Percentiles rank a stretch among this genome's conserved stretches.
These are phyloP conservation scores for Phylloscopus whistleri DNA, from an alignment of 2,113 vertebrate genomes.

Conservation along the genomic window DNA sequence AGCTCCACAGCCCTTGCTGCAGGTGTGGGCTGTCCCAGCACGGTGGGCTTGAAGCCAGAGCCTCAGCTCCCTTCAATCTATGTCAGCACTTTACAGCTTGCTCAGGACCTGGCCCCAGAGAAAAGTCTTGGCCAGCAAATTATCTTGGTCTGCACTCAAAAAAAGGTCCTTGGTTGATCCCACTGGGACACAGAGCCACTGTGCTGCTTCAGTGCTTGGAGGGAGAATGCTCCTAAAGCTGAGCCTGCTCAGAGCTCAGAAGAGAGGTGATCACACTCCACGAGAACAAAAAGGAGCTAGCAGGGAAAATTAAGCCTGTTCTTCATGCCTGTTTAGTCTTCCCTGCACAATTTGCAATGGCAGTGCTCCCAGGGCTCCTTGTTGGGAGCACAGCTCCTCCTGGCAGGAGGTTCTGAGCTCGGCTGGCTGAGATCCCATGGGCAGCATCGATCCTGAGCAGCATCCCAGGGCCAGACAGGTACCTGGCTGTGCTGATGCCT, in stretches of 20 bases:
- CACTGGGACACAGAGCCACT: not conserved
- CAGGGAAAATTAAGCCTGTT: accelerated
- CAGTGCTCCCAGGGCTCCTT: not conserved
- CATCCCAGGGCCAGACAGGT: not conserved
- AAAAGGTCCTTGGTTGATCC: not conserved
- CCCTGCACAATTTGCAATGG: not conserved
- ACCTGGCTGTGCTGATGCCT: not conserved
- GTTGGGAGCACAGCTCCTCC: not conserved
- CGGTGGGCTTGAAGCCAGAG: not conserved
- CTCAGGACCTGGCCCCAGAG: not conserved
- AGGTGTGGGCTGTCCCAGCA: not conserved
- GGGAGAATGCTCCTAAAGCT: not conserved
- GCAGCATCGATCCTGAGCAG: not conserved
- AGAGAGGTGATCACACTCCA: not conserved
- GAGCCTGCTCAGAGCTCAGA: not conserved
- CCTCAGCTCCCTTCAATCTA: not conserved
- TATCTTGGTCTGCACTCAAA: not conserved
- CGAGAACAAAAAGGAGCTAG: not conserved
- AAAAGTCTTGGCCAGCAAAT: not conserved
- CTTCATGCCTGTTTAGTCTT: not conserved
- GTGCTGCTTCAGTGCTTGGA: not conserved
- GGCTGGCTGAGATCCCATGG: accelerated
- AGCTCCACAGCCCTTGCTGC: not conserved
- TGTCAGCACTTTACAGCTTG: constrained; percentile 20
- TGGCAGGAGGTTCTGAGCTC: not conserved